Percentiles rank a stretch among this genome's conserved stretches.
Evolutionary conservation across 2,888 invertebrate species (phyloP).

Genomic region (Herminia tarsipennalis): DNA sequence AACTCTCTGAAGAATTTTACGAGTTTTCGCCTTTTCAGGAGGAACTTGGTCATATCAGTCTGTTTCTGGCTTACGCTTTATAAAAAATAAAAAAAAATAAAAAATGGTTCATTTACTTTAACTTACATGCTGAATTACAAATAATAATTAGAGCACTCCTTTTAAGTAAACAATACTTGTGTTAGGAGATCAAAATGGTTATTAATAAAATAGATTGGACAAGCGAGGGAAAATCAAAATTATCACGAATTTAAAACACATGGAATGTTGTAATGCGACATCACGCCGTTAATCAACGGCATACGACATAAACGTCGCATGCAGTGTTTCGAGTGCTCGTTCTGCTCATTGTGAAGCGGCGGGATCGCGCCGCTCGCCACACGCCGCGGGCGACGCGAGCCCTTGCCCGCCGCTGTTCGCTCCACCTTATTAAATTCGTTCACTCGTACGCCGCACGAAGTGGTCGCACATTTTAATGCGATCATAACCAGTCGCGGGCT

Average conservation of each 20-base stretch:
- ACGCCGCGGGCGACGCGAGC: not conserved
- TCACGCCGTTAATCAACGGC: slow-evolving; percentile 26
- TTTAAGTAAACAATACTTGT: not conserved
- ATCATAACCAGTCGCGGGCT: slow-evolving; percentile 18
- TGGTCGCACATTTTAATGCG: slow-evolving; percentile 1
- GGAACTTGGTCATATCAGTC: no score
- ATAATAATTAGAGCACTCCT: not conserved
- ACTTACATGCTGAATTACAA: no score
- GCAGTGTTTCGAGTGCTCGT: slow-evolving; percentile 32
- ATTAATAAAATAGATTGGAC: slow-evolving; percentile 6
- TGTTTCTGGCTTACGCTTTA: no score
- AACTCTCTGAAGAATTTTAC: no score
- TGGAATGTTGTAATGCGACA: slow-evolving; percentile 12
- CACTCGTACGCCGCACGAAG: not conserved
- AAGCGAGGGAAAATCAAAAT: slow-evolving; percentile 13
- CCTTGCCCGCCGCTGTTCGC: slow-evolving; percentile 2
- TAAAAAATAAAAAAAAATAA: no score
- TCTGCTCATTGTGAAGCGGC: slow-evolving; percentile 8
- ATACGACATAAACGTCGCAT: slow-evolving; percentile 34
- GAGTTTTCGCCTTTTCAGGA: no score
- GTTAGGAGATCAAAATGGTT: not conserved
- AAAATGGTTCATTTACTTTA: no score
- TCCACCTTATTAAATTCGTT: slow-evolving; percentile 18
- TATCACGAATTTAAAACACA: slow-evolving; percentile 11
- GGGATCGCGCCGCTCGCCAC: not conserved